phyloP scores from a whole-genome alignment of 2,113 vertebrate species.

The Rhabdornis inornatus region DNA sequence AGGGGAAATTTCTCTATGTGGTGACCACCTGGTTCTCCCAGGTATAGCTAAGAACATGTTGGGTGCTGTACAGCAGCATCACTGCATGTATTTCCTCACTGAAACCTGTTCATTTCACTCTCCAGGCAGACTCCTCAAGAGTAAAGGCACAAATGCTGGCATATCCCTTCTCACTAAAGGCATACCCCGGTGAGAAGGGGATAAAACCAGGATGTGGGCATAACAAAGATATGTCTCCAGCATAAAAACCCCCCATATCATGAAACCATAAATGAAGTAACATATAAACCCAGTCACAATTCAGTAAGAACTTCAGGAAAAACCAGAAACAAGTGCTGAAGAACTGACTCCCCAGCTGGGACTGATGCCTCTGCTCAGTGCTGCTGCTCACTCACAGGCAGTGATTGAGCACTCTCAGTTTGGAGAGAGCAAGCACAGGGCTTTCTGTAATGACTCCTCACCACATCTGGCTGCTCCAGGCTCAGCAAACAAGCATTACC shows the following conservation, averaged over 20 bases:
- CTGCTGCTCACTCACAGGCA: background rate
- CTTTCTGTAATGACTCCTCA: background rate
- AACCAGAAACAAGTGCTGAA: background rate
- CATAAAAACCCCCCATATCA: background rate
- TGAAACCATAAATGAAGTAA: background rate
- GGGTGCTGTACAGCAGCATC: background rate
- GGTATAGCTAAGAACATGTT: background rate
- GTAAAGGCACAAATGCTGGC: background rate
- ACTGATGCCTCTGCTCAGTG: background rate
- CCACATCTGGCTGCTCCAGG: background rate
- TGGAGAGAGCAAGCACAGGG: rapidly evolving
- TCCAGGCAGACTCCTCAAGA: background rate
- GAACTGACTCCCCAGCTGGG: background rate
- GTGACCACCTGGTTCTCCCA: background rate
- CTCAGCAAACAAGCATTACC: background rate
- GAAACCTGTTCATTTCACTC: background rate
- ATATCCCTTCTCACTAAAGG: background rate
- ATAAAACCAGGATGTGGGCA: background rate
- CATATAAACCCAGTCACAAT: background rate
- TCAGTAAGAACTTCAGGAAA: background rate
- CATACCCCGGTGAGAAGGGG: rapidly evolving
- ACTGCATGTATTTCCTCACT: background rate
- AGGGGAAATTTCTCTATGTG: background rate
- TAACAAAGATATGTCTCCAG: background rate
- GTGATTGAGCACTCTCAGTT: background rate